A percentile compares a stretch with the other conserved stretches of the same genome.
Evolutionary conservation across 2,797 vertebrate genomes (phyloP).

Genomic region (Muscicapa striata): DNA sequence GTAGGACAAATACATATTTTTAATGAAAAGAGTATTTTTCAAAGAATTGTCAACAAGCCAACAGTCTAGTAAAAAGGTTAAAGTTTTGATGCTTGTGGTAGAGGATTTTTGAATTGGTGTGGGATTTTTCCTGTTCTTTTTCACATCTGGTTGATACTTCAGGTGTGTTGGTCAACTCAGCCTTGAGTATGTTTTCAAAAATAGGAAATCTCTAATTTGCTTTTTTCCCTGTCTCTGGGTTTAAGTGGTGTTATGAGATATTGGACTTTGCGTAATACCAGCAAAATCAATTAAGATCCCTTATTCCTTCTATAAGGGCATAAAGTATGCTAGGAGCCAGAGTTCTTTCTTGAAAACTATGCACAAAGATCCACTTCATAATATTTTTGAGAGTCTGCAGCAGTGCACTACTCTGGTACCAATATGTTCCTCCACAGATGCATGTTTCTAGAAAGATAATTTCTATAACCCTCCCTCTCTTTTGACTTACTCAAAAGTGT

Average conservation of each 20-base stretch:
- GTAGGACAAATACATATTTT: not conserved
- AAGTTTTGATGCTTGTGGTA: not conserved
- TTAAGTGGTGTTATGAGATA: not conserved
- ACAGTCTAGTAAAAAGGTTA: not conserved
- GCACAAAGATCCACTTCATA: not conserved
- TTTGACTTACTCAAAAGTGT: not conserved
- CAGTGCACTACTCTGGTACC: not conserved
- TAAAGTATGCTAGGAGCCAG: not conserved
- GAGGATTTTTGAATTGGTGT: rapidly evolving
- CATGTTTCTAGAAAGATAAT: not conserved
- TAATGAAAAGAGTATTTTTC: not conserved
- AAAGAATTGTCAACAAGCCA: not conserved
- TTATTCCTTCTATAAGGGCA: not conserved
- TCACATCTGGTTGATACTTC: not conserved
- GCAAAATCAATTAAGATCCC: not conserved
- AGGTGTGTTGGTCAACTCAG: not conserved
- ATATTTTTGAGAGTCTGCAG: not conserved
- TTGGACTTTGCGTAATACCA: not conserved
- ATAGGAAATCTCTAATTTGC: not conserved
- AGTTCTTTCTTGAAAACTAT: not conserved
- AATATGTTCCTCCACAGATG: not conserved
- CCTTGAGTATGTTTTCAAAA: not conserved
- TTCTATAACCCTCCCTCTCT: not conserved
- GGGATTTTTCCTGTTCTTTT: not conserved
- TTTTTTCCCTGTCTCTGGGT: not conserved